Conservation (phyloP, 2,797 vertebrate species). For the Xenops minutus region DNA sequence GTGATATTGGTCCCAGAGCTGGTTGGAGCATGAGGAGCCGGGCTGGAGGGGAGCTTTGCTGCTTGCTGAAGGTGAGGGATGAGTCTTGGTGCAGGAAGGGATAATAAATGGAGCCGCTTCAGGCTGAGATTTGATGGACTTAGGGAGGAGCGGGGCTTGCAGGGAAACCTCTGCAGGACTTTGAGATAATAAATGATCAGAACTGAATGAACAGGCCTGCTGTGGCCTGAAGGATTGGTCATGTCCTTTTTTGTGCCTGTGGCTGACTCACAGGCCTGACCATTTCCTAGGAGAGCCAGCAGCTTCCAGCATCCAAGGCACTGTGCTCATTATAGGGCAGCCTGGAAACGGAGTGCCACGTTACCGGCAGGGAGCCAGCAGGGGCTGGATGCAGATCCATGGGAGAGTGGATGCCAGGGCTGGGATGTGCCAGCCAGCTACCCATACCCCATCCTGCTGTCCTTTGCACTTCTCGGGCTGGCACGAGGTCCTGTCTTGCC, state of each 20-base stretch:
- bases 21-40: accelerated
- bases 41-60: background rate
- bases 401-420: background rate
- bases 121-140: background rate
- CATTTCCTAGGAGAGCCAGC: accelerated
- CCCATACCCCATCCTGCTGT: background rate
- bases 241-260: background rate
- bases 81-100: background rate
- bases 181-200: background rate
- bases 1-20: background rate
- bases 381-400: background rate
- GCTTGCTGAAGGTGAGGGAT: background rate
- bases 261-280: background rate
- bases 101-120: background rate
- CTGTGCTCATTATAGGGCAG: background rate
- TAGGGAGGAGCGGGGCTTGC: background rate
- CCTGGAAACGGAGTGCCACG: background rate
- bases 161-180: background rate
- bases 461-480: background rate
- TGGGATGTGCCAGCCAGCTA: background rate
- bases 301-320: background rate
- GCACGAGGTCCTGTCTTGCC: background rate
- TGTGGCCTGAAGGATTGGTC: background rate
- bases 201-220: background rate
- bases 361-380: background rate